Conservation (phyloP, 2,888 invertebrate genomes). For the Lissocephala sabroskyi region DNA sequence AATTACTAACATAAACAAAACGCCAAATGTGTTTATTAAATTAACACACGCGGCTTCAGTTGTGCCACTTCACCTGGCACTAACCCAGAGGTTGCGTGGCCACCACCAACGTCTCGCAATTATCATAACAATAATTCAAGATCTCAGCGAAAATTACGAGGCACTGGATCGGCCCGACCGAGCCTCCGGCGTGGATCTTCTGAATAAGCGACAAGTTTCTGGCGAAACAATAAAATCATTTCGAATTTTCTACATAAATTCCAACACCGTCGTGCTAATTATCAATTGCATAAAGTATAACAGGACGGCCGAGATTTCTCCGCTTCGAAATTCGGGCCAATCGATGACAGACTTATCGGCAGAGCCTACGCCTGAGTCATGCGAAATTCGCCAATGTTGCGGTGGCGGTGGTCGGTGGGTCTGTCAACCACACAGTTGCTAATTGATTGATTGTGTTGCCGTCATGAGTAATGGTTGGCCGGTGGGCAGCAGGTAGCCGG, state of each 20-base stretch:
- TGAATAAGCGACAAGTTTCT: constrained; percentile 38
- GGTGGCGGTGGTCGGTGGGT: no score
- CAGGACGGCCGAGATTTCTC: constrained; percentile 8
- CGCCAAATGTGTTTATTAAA: constrained; percentile 57
- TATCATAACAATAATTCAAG: constrained; percentile 62
- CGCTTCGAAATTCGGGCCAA: constrained; percentile 17
- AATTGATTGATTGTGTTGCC: constrained; percentile 49
- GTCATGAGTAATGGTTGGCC: constrained; percentile 39
- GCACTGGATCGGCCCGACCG: constrained; percentile 17
- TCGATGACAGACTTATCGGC: constrained; percentile 53
- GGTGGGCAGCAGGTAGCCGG: constrained; percentile 2
- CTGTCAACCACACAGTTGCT: constrained; percentile 35
- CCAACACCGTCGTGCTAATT: constrained; percentile 44
- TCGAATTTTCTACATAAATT: constrained; percentile 65
- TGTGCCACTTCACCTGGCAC: no score
- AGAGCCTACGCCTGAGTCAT: constrained; percentile 47
- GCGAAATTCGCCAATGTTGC: constrained; percentile 6
- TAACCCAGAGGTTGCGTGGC: no score
- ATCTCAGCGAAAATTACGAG: constrained; percentile 34
- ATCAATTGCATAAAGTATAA: constrained; percentile 49
- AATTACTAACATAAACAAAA: constrained; percentile 40
- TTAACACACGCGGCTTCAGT: constrained; percentile 35
- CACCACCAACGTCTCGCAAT: constrained; percentile 26
- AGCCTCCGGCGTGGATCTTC: constrained; percentile 3
- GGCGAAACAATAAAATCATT: constrained; percentile 65